Evolutionary conservation across 2,888 invertebrate genomes (phyloP).

Genomic region (Nephrotoma appendiculata): DNA sequence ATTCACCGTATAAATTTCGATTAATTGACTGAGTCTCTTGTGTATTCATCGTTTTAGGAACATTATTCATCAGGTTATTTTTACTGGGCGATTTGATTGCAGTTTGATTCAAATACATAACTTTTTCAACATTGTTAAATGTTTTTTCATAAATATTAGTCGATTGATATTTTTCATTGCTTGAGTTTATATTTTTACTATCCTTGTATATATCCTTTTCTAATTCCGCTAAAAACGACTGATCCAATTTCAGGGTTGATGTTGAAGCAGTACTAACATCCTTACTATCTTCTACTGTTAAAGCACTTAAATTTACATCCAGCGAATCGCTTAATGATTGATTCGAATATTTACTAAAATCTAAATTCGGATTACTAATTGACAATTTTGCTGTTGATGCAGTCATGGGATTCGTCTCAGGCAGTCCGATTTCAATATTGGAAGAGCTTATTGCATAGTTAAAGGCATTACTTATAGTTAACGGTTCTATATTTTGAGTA

Average conservation of each 20-base stretch:
- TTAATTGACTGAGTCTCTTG: neutral
- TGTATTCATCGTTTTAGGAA: neutral
- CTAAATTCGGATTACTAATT: conserved; percentile 7
- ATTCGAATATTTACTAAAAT: conserved; percentile 10
- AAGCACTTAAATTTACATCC: conserved; percentile 22
- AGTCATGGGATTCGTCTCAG: neutral
- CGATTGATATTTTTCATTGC: conserved; percentile 26
- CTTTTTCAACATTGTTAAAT: neutral
- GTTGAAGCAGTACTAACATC: neutral
- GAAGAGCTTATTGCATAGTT: neutral
- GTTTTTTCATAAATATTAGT: conserved; percentile 22
- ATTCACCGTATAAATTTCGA: neutral
- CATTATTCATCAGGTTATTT: neutral
- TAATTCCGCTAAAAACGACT: conserved; percentile 45
- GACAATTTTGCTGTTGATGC: neutral
- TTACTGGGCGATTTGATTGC: neutral
- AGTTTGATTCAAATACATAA: neutral
- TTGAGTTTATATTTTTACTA: conserved; percentile 14
- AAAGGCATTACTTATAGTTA: neutral
- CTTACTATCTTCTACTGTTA: conserved; percentile 20
- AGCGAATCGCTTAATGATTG: conserved; percentile 17
- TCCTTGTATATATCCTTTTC: conserved; percentile 41
- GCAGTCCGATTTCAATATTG: neutral
- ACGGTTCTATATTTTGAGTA: neutral
- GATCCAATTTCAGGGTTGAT: conserved; percentile 36